Percentiles rank a stretch among this genome's conserved stretches.
Conservation (phyloP, 2,888 invertebrate genomes). For the Augochlorella aurata region DNA sequence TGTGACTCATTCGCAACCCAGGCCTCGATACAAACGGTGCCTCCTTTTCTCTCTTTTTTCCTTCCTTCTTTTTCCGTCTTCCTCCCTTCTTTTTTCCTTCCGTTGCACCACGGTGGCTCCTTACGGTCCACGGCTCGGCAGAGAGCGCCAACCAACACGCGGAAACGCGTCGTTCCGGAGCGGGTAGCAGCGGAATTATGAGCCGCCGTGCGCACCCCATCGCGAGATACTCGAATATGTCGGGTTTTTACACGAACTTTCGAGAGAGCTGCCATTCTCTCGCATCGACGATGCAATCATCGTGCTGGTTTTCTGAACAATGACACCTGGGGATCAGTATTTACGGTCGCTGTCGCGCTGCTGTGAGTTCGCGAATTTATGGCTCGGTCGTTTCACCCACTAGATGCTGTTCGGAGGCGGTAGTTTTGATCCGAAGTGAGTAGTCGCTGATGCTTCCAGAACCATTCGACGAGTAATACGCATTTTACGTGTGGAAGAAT, state of each 20-base stretch:
- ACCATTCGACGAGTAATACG: no score
- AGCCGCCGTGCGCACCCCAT: neutral
- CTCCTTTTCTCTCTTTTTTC: neutral
- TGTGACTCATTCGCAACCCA: conserved; percentile 43
- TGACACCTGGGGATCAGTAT: neutral
- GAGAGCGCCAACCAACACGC: conserved; percentile 14
- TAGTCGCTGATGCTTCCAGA: neutral
- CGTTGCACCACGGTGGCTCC: neutral
- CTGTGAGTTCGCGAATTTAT: neutral
- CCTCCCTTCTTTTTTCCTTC: neutral
- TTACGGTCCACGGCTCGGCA: neutral
- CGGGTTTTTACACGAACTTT: neutral
- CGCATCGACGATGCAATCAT: neutral
- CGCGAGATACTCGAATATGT: neutral
- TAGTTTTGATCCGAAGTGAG: neutral
- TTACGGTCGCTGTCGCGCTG: neutral
- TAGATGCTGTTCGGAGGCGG: neutral
- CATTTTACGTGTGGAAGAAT: no score
- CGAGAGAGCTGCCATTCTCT: neutral
- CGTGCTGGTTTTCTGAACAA: neutral
- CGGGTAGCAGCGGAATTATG: neutral
- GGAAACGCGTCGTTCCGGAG: neutral
- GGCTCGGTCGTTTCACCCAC: no score
- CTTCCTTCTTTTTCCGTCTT: neutral
- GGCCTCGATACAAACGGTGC: conserved; percentile 29